phyloP scores from a whole-genome alignment of 1,140 invertebrate genomes.

The Tetramorium simillimum region DNA sequence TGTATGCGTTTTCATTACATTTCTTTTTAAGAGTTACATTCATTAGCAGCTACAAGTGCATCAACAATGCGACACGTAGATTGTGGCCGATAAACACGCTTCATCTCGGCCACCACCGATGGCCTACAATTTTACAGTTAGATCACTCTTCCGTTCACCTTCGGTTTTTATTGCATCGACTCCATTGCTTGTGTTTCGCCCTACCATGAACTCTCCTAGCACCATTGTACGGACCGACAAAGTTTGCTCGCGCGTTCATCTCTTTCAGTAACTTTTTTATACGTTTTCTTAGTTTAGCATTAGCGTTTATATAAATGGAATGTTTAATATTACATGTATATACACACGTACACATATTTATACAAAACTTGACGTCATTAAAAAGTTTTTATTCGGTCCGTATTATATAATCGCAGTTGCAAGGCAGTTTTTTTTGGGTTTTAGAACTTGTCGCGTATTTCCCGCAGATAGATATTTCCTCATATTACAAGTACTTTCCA shows the following conservation, averaged over 20 bases:
- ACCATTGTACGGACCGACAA: background rate
- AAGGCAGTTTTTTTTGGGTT: background rate
- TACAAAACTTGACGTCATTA: too few species aligned
- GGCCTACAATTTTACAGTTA: conserved; percentile 73
- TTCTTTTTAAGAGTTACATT: background rate
- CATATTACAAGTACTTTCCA: background rate
- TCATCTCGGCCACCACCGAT: conserved; percentile 43
- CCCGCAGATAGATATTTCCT: background rate
- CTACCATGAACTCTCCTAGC: background rate
- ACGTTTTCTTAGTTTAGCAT: too few species aligned
- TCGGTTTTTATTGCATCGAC: conserved; percentile 71
- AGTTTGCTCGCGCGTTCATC: background rate
- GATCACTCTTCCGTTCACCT: conserved; percentile 81
- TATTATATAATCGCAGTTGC: background rate
- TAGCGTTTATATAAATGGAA: too few species aligned
- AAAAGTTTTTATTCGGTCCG: background rate
- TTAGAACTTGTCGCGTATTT: background rate
- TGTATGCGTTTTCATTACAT: background rate
- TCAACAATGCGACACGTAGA: conserved; percentile 3
- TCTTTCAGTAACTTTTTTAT: background rate
- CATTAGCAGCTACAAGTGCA: background rate
- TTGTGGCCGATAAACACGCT: conserved; percentile 43
- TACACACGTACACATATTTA: too few species aligned
- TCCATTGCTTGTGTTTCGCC: conserved; percentile 29
- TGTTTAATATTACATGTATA: too few species aligned